These are phyloP conservation scores for Teleiodes luculella DNA, from an alignment of 2,888 invertebrate species.

Conservation along the genomic window DNA sequence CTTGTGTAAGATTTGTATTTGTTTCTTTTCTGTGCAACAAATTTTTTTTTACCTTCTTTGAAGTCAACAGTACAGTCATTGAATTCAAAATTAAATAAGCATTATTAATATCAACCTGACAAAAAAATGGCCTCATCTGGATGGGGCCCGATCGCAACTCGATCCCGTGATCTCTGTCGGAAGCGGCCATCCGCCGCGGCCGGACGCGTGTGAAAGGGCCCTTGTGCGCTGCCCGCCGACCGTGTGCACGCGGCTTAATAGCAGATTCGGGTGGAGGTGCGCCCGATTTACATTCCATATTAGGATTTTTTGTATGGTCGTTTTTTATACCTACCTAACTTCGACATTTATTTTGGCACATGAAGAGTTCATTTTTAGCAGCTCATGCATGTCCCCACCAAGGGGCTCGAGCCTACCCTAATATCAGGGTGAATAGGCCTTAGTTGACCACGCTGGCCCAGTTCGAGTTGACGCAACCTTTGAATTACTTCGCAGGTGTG, in stretches of 20 bases:
- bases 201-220: conserved; percentile 42
- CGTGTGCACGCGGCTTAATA: conserved; percentile 31
- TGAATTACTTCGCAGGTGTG: too few species aligned
- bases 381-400: too few species aligned
- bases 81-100: not conserved
- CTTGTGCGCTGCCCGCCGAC: conserved; percentile 7
- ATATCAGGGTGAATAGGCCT: too few species aligned
- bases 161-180: conserved; percentile 27
- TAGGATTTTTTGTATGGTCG: not conserved
- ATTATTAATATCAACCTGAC: not conserved
- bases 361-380: too few species aligned
- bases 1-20: too few species aligned
- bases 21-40: too few species aligned
- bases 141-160: conserved; percentile 11
- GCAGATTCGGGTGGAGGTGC: not conserved
- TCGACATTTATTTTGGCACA: not conserved
- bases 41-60: too few species aligned
- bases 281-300: not conserved
- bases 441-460: too few species aligned
- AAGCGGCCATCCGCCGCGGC: conserved; percentile 41
- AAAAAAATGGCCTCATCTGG: not conserved
- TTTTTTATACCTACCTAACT: not conserved
- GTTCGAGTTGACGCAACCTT: too few species aligned
- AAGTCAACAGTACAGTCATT: too few species aligned
- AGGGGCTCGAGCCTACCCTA: too few species aligned